A percentile compares a stretch with the other conserved stretches of the same genome.
Evolutionary conservation across 2,113 vertebrate genomes (phyloP).

Genomic region (Sylvia atricapilla): DNA sequence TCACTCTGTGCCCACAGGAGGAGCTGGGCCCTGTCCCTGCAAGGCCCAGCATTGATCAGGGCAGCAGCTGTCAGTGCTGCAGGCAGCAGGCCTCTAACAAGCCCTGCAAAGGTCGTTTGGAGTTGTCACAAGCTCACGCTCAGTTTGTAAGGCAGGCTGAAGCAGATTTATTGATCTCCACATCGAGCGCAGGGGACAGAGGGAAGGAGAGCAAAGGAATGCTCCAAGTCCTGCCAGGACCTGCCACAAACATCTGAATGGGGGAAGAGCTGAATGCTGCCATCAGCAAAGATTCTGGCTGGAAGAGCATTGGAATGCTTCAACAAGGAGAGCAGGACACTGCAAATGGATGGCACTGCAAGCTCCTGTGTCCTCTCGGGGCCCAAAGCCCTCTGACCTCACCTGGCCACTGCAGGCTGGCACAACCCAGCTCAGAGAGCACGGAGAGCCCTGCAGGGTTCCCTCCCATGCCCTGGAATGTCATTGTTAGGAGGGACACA

Average conservation of each 20-base stretch:
- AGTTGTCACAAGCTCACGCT: neutral
- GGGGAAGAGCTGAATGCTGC: neutral
- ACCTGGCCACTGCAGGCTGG: neutral
- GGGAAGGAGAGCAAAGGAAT: neutral
- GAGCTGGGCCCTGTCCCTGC: neutral
- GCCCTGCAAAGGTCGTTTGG: neutral
- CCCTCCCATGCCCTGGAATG: neutral
- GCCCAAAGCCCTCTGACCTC: neutral
- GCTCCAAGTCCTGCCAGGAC: neutral
- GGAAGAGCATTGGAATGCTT: neutral
- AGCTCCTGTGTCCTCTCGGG: neutral
- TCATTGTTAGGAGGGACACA: too few relatives aligned
- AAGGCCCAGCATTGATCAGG: neutral
- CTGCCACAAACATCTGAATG: neutral
- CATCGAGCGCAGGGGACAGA: fast-evolving
- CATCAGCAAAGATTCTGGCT: neutral
- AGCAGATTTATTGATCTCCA: constrained; percentile 9
- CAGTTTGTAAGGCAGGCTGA: neutral
- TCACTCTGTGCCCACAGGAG: neutral
- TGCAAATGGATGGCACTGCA: neutral
- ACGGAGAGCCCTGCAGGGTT: neutral
- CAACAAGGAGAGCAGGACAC: neutral
- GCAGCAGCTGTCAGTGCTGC: neutral
- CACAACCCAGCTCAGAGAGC: neutral
- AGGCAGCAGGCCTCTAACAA: neutral